Evolutionary conservation across 2,113 vertebrate species (phyloP), one percentile per base, ranked within the genome.

Genomic region (Dinomys branickii): DNA sequence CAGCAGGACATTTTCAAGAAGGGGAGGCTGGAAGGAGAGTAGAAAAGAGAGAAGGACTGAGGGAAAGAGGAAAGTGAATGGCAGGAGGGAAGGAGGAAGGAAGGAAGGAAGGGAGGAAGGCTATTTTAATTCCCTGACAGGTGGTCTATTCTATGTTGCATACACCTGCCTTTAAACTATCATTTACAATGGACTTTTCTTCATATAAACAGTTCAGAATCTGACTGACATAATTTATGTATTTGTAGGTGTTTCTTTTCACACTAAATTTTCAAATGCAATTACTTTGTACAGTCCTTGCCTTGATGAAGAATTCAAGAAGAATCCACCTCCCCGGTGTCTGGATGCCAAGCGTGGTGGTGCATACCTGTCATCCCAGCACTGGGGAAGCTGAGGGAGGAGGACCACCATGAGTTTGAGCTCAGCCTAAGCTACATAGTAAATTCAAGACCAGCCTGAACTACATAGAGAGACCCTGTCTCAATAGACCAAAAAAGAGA

Each of bases 221-320:
- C 41, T 41, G 38, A 65, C 47, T 63, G 24, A 67, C 22, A 44
- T 33, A 65, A 41, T 44, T 82, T 22, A 73, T 22, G 47, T 88
- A 69, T 67, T 81, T 85, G 11, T 47, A 86, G 22, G 22, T 82
- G 16, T 83, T 63, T 78, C n/a, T 44, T 91, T 85, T 91, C 50
- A 84, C 35, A 54, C 41, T 77, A 84, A 85, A 86, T 63, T 93
- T 95, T 96, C 30, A 71, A 94, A 59, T 92, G 24, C 26, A 87
- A 1, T 67, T 89, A 65, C 11, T 50, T 13, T 92, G 13, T 50
- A 73, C 9, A 41, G n/a, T 73, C 73, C 35, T 35, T 85, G 38
- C 30, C 58, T 81, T 59, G 44, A 84, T 65, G 26, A 56, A 20
- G 22, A 52, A 84, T 65, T 35, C 19, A 75, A 94, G n/a, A 85